Evolutionary conservation across 2,888 invertebrate species (phyloP), one percentile per base, ranked within the genome.

Genomic region (Drosophila trichaetosa): DNA sequence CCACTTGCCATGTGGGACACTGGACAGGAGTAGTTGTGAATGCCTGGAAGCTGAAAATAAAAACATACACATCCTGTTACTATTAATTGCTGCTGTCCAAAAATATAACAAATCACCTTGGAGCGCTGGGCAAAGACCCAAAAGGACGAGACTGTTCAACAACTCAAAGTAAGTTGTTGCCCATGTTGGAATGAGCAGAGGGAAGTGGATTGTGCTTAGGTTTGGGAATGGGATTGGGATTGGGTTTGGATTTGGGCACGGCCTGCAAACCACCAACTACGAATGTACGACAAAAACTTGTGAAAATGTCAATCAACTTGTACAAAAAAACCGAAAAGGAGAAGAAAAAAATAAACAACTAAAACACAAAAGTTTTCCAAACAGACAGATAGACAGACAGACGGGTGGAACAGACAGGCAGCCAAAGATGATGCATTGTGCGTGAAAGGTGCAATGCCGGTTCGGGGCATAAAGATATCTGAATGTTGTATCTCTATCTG

Each of bases 21-120:
- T 58, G 58, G 59, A 56, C 36, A 57, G 21, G 21, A 42, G 57
- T 21, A 64, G 64, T 58, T 69, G 63, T 62, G 36, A 42, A 51
- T 57, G 51, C 53, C 65, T 73, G 73, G 69, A 69, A 78, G 61
- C 42, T 67, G 78, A 51, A 72, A 38, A 67, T 42, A 68, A 71
- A 79, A 73, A 85, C 77, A 82, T 77, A 79, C 80, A 86, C 83
- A 89, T 90, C 83, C 89, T 91, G 91, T 91, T 86, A 78, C 81
- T 85, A 89, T 91, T 91, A 91, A 91, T 91, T 91, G 91, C 90
- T 89, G 84, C 91, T 91, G 91, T 91, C 91, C 84, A 80, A 91
- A 90, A 91, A 82, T 85, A 87, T 91, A 91, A 91, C 90, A 80
- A 88, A 91, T 91, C 89, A 91, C 86, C 88, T 90, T 80, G 74